A percentile compares a stretch with the other conserved stretches of the same genome.
phyloP scores from a whole-genome alignment of 2,888 invertebrate species.

The Listrodromus nycthemerus region DNA sequence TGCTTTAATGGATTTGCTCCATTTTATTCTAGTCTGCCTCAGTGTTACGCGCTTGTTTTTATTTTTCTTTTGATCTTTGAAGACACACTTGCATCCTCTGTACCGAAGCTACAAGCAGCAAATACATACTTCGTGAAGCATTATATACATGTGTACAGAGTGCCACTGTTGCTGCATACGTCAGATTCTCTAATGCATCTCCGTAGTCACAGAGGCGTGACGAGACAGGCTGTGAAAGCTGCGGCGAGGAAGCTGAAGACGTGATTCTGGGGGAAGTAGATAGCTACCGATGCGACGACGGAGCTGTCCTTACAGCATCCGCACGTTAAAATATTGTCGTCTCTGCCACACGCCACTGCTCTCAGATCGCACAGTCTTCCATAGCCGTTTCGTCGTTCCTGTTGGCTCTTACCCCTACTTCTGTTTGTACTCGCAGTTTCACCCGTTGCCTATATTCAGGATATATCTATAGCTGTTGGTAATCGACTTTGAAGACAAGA shows the following conservation, averaged over 20 bases:
- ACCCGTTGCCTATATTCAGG: constrained; percentile 42
- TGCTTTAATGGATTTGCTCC: no score
- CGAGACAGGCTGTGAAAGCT: constrained; percentile 15
- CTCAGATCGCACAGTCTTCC: neutral
- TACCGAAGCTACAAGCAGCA: neutral
- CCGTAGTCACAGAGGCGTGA: constrained; percentile 7
- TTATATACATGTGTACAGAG: neutral
- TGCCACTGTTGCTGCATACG: constrained; percentile 5
- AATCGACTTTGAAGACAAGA: constrained; percentile 27
- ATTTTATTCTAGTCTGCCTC: no score
- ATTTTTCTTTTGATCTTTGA: neutral
- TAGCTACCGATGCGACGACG: constrained; percentile 15
- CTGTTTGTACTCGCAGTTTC: constrained; percentile 56
- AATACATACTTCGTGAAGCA: neutral
- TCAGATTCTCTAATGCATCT: constrained; percentile 14
- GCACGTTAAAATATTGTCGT: constrained; percentile 19
- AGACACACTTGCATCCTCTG: neutral
- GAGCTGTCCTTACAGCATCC: constrained; percentile 15
- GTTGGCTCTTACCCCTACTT: constrained; percentile 39
- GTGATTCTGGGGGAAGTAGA: constrained; percentile 3
- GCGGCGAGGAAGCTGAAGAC: constrained; percentile 16
- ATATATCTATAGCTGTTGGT: constrained; percentile 25
- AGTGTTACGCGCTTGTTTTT: no score
- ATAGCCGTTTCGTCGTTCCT: constrained; percentile 13
- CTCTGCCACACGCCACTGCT: constrained; percentile 16